A percentile compares a stretch with the other conserved stretches of the same genome.
Conservation (phyloP, 2,113 vertebrate genomes). For the Labrus mixtus region DNA sequence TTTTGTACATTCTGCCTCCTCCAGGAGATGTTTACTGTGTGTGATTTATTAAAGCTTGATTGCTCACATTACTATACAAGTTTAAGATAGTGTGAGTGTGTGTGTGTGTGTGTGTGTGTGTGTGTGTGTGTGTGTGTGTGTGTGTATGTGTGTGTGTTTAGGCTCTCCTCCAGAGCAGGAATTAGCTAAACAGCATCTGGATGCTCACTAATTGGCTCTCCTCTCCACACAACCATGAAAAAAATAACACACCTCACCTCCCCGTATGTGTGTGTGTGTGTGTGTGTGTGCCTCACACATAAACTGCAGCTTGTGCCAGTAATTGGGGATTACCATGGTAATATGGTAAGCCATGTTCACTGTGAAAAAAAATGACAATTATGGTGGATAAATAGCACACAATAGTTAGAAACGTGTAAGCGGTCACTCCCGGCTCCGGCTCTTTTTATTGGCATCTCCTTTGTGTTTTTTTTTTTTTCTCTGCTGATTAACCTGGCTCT, state of each 20-base stretch:
- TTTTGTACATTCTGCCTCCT: conserved; percentile 17
- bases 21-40: conserved; percentile 37
- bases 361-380: conserved; percentile 53
- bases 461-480: conserved; percentile 16
- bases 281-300: conserved; percentile 21
- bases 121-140: conserved; percentile 18
- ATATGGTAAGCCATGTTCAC: conserved; percentile 62
- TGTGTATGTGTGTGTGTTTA: conserved; percentile 22
- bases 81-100: conserved; percentile 1
- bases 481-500: conserved; percentile 57
- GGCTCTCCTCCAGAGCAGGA: conserved; percentile 58
- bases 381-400: conserved; percentile 58
- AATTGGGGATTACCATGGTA: conserved; percentile 77
- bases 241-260: conserved; percentile 72
- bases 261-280: conserved; percentile 40
- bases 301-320: conserved; percentile 60
- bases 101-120: conserved; percentile 10
- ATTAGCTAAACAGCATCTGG: conserved; percentile 80
- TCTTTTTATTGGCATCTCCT: conserved; percentile 42
- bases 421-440: conserved; percentile 30
- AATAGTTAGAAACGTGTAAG: conserved; percentile 47
- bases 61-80: conserved; percentile 39
- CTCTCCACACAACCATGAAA: conserved; percentile 70
- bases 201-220: conserved; percentile 77
- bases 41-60: conserved; percentile 46